A percentile compares a stretch with the other conserved stretches of the same genome.
Evolutionary conservation across 2,797 vertebrate species (phyloP).

Genomic region (Myripristis murdjan): DNA sequence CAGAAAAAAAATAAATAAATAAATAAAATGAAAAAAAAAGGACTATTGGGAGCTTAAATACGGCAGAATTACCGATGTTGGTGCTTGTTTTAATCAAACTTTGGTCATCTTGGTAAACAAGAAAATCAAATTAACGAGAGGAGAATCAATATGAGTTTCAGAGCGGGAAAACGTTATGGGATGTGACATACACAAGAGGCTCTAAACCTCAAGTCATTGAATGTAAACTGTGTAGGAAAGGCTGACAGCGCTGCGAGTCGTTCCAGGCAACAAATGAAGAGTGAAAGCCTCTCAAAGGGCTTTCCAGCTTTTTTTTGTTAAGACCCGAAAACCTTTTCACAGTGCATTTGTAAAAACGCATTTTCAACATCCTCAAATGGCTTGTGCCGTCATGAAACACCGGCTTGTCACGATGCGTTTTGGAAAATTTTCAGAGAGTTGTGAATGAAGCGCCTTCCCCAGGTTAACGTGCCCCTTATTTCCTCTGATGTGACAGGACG

Average conservation of each 20-base stretch:
- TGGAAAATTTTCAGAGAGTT: not conserved
- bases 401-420: slow-evolving; percentile 10
- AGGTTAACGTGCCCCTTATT: not conserved
- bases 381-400: not conserved
- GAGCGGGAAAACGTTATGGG: no score
- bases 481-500: not conserved
- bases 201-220: not conserved
- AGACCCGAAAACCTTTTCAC: not conserved
- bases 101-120: no score
- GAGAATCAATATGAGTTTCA: no score
- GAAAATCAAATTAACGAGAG: no score
- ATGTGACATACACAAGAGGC: no score
- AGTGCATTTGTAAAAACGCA: slow-evolving; percentile 7
- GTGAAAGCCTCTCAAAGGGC: not conserved
- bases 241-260: not conserved
- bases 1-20: no score
- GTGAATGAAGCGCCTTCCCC: slow-evolving; percentile 9
- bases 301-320: not conserved
- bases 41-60: no score
- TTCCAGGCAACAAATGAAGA: slow-evolving; percentile 1
- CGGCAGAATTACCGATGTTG: no score
- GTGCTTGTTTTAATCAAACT: no score
- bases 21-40: no score
- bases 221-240: not conserved
- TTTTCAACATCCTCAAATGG: slow-evolving; percentile 4